These are phyloP conservation scores for Coranthus polyacanthus DNA, from an alignment of 2,797 vertebrate species.

Conservation along the genomic window DNA sequence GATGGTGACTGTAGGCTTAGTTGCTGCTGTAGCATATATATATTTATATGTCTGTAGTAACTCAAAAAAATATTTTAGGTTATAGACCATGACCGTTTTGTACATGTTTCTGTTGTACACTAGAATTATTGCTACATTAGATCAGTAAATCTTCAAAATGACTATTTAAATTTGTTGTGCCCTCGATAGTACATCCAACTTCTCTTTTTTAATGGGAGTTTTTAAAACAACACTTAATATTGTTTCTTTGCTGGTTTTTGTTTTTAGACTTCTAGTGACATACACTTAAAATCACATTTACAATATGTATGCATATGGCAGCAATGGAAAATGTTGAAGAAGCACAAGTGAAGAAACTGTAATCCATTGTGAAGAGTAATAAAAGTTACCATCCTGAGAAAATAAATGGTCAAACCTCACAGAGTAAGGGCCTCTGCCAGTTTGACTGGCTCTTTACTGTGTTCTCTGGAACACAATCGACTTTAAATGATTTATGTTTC, in stretches of 20 bases:
- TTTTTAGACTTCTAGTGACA: no score
- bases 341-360: constrained; percentile 45
- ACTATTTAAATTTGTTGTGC: neutral
- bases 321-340: constrained; percentile 11
- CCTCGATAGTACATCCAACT: neutral
- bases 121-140: neutral
- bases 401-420: neutral
- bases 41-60: constrained; percentile 14
- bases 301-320: constrained; percentile 23
- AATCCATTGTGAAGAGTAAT: neutral
- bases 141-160: constrained; percentile 8
- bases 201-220: no score
- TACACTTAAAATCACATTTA: constrained; percentile 1
- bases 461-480: constrained; percentile 38
- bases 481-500: constrained; percentile 31
- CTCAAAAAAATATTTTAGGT: constrained; percentile 4
- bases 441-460: constrained; percentile 17
- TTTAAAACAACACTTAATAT: neutral
- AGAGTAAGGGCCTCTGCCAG: neutral
- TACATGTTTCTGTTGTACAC: constrained; percentile 9
- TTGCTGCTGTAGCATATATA: constrained; percentile 28
- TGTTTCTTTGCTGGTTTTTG: constrained; percentile 7
- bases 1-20: constrained; percentile 31
- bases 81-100: neutral
- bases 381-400: neutral